Conservation (phyloP, 2,113 vertebrate species). For the Melospiza melodia region DNA sequence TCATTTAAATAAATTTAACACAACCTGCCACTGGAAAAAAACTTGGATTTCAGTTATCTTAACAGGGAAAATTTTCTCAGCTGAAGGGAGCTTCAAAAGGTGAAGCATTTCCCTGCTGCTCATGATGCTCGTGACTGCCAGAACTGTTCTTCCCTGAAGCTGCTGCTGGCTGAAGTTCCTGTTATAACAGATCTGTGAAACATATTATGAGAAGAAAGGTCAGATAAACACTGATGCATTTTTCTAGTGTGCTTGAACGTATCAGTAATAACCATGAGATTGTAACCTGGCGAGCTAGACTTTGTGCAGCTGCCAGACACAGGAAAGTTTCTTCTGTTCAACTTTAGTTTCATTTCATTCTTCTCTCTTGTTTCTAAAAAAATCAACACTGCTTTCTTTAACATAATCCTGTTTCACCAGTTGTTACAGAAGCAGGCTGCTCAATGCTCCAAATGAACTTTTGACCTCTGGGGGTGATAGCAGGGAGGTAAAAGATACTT, state of each 20-base stretch:
- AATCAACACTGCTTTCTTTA: slow-evolving; percentile 21
- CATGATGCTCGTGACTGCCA: neutral
- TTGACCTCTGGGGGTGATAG: neutral
- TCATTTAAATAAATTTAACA: neutral
- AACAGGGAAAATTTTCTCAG: slow-evolving; percentile 25
- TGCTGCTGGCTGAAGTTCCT: neutral
- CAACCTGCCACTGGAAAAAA: neutral
- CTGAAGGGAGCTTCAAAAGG: slow-evolving; percentile 7
- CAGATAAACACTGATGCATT: slow-evolving; percentile 20
- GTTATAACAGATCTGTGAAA: neutral
- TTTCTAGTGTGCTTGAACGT: neutral
- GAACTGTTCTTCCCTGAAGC: neutral
- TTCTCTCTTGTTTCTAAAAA: neutral
- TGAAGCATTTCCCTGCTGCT: neutral
- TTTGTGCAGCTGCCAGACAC: slow-evolving; percentile 8
- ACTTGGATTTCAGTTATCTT: neutral
- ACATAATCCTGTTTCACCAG: neutral
- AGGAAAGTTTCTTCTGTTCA: neutral
- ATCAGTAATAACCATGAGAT: neutral
- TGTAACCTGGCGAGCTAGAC: slow-evolving; percentile 1
- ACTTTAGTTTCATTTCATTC: neutral
- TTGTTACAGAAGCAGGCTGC: neutral
- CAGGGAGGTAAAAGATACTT: neutral
- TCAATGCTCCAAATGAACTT: neutral
- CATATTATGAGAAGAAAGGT: slow-evolving; percentile 32